Base-by-base conservation (phyloP, 1,140 invertebrate species). In the Eurosta solidaginis region DNA sequence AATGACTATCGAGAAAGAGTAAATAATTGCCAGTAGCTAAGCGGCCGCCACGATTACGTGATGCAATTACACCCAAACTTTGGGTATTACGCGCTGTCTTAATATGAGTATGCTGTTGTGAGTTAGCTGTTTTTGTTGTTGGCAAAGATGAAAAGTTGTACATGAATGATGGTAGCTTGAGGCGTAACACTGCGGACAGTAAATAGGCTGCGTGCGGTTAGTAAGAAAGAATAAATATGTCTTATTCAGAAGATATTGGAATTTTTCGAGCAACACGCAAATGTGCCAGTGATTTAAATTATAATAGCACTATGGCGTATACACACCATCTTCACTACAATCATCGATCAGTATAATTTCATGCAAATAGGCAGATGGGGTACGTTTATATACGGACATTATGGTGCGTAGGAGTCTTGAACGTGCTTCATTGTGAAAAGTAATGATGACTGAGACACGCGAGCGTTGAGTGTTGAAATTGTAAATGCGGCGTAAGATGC, bases 301-400 rank as follows among this genome's bases (percentile, higher is more conserved):
- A 40, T 40, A 68, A 40, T n/a, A 36, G 22, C 52, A 2, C 27
- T 36, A 47, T 27, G 73, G 73, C 12, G 44, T 78, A 29, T 75
- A 68, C 79, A 89, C 84, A 80, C 90, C 88, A 79, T 92, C 89
- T 82, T 96, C 93, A 88, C 96, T 97, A 82, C 89, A 93, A 88
- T 99, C 98, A 90, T 99, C 95, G 14, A 99, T 91, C 12, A 99
- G 88, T 77, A 99, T 93, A 63, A 99, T 94, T 89, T 99, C 97
- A 80, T 97, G 91, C 1, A 99, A 84, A 22, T 96, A 86, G 47
- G 91, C 83, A 0, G 84, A 78, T 1, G 96, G 94, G 9, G 96
- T 96, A 79, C 95, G 90, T 81, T 95, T 92, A 29, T 98, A 85
- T 78, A 99, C 92, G 20, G 95, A 96, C 81, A 82, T 54, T 5